Evolutionary conservation across 2,797 vertebrate species (phyloP).

Genomic region (Staurois parvus): DNA sequence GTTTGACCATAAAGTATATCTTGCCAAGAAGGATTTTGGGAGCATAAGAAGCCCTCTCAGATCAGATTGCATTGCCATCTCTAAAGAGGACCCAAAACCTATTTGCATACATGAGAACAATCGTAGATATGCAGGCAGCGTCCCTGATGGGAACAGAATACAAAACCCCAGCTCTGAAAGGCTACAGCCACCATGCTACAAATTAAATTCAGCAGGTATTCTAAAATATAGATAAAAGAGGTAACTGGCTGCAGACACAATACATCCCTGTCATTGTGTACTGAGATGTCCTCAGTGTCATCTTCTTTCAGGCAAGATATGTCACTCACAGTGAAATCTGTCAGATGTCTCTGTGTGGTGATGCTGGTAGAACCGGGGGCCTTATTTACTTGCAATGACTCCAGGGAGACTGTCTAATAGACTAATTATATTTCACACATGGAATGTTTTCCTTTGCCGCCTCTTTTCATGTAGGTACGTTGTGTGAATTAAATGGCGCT

Average conservation of each 20-base stretch:
- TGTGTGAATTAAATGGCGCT: conserved; percentile 25
- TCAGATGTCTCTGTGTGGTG: not conserved
- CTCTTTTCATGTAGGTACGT: conserved; percentile 9
- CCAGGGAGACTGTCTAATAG: conserved; percentile 32
- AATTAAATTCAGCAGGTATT: not conserved
- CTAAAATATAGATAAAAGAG: not conserved
- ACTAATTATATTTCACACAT: conserved; percentile 41
- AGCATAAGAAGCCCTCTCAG: too few species aligned
- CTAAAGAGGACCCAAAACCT: too few species aligned
- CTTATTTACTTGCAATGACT: conserved; percentile 7
- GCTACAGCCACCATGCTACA: not conserved
- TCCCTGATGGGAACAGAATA: not conserved
- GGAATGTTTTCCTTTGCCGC: not conserved
- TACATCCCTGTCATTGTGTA: not conserved
- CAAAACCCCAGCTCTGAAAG: not conserved
- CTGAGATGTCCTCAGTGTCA: not conserved
- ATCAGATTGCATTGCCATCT: too few species aligned
- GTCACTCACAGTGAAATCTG: conserved; percentile 1
- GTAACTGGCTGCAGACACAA: not conserved
- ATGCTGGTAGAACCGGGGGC: not conserved
- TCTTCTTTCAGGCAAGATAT: conserved; percentile 4
- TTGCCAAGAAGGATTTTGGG: too few species aligned
- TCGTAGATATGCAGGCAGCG: too few species aligned
- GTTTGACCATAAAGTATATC: too few species aligned
- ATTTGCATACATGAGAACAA: too few species aligned